Conservation (phyloP, 2,113 vertebrate species). For the Ceyx margarethae region DNA sequence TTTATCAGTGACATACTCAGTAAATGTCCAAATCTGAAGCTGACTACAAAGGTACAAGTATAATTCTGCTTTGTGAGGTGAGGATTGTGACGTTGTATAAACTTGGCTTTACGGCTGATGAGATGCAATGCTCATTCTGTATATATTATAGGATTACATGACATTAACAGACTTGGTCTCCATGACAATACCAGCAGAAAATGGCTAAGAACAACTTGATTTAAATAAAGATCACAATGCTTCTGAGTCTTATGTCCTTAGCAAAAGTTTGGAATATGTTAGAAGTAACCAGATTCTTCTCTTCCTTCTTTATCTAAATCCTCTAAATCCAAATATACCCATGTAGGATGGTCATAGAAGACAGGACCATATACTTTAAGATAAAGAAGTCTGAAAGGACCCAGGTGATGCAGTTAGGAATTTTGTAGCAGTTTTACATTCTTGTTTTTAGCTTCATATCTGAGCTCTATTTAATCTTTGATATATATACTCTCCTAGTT, state of each 20-base stretch:
- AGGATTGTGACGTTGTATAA: neutral
- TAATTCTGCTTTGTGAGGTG: neutral
- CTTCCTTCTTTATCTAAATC: neutral
- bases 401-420: neutral
- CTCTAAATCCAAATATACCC: neutral
- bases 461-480: neutral
- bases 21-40: neutral
- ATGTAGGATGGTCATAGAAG: neutral
- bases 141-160: conserved; percentile 12
- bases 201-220: neutral
- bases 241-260: neutral
- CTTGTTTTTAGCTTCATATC: neutral
- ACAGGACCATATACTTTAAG: neutral
- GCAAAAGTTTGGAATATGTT: neutral
- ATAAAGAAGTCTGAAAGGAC: neutral
- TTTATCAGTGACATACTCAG: neutral
- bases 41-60: neutral
- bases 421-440: neutral
- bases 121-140: conserved; percentile 1
- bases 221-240: neutral
- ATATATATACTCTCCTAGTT: neutral
- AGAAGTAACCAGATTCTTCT: neutral
- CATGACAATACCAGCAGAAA: conserved; percentile 45
- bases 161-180: conserved; percentile 32
- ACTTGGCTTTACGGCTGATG: neutral